Evolutionary conservation across 2,113 vertebrate genomes (phyloP).

Genomic region (Passer montanus): DNA sequence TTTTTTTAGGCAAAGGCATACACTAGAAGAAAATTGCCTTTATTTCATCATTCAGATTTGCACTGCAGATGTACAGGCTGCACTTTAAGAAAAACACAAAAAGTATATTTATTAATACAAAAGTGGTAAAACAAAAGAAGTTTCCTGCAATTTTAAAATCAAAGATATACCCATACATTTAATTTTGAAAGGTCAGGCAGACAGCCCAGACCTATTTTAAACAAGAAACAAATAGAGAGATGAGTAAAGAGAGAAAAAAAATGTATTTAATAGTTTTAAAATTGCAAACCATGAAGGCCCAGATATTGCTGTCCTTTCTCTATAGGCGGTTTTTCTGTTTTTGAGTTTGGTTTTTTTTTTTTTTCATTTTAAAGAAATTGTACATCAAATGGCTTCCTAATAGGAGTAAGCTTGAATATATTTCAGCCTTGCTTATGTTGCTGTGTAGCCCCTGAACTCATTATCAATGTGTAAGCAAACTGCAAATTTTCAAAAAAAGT

Average conservation of each 20-base stretch:
- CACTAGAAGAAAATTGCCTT: constrained; percentile 64
- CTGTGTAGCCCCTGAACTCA: not conserved
- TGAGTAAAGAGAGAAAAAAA: not conserved
- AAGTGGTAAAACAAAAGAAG: not conserved
- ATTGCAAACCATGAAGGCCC: not conserved
- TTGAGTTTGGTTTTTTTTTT: not conserved
- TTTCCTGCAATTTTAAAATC: not conserved
- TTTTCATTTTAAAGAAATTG: not conserved
- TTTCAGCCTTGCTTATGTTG: not conserved
- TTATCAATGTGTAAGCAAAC: not conserved
- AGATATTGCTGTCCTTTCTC: not conserved
- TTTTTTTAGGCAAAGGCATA: constrained; percentile 52
- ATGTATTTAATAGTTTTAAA: not conserved
- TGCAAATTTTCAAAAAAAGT: not conserved
- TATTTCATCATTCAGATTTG: constrained; percentile 68
- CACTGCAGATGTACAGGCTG: constrained; percentile 68
- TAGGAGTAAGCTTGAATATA: not conserved
- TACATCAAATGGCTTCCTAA: not conserved
- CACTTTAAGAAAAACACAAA: not conserved
- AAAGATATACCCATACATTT: not conserved
- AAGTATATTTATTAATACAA: constrained; percentile 39
- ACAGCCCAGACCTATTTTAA: not conserved
- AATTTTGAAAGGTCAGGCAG: not conserved
- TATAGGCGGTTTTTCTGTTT: not conserved
- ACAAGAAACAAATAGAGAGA: not conserved